These are phyloP conservation scores for Netelia inedita DNA, from an alignment of 2,888 invertebrate genomes.

Conservation along the genomic window DNA sequence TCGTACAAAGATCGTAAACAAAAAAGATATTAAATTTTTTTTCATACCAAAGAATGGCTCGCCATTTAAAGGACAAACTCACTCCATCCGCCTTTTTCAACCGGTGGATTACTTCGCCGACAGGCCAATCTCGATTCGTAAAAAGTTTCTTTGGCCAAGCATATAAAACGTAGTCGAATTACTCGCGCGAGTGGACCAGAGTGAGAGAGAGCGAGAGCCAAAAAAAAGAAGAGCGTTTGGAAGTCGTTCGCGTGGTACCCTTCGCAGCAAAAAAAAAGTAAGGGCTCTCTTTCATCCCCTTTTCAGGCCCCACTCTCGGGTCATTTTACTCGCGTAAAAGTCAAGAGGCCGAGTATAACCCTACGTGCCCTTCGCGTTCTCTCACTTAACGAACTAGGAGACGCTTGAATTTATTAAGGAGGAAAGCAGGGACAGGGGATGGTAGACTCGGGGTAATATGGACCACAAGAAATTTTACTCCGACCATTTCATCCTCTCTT, in stretches of 20 bases:
- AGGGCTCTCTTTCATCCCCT: not conserved
- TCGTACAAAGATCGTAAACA: conserved; percentile 1
- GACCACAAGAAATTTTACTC: no score
- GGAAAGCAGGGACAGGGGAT: no score
- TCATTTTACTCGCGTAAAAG: no score
- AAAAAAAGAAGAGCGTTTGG: not conserved
- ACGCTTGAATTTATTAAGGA: no score
- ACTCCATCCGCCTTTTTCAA: not conserved
- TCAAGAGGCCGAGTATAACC: no score
- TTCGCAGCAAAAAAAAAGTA: not conserved
- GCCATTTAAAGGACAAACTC: not conserved
- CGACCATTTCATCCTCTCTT: no score
- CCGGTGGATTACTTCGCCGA: conserved; percentile 1
- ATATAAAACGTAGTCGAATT: not conserved
- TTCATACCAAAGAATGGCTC: not conserved
- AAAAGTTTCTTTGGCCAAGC: not conserved
- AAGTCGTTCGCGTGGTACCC: not conserved
- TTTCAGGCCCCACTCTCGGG: no score
- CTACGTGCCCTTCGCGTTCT: no score
- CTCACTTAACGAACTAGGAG: no score
- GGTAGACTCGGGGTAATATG: no score
- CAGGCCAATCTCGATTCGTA: conserved; percentile 15
- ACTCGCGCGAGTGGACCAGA: not conserved
- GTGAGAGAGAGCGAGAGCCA: not conserved
- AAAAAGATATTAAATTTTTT: conserved; percentile 8